Conservation (phyloP, 1,140 invertebrate genomes). For the Drosophila suzukii region DNA sequence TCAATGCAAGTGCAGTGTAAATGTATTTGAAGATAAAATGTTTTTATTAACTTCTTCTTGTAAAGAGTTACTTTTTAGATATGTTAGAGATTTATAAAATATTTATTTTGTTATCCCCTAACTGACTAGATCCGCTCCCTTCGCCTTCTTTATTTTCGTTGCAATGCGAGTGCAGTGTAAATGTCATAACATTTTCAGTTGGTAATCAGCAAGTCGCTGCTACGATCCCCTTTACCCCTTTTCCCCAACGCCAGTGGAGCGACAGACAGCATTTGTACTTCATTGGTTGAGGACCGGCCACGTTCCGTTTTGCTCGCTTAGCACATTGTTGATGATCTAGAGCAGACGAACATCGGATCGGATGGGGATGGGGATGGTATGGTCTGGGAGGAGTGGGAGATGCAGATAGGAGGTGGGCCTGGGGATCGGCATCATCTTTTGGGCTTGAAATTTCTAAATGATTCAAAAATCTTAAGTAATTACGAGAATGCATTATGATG, state of each 20-base stretch:
- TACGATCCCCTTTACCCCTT: background rate
- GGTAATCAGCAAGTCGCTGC: conserved; percentile 57
- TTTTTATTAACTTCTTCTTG: no score
- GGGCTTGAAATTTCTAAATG: conserved; percentile 74
- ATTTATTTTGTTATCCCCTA: no score
- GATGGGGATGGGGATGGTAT: background rate
- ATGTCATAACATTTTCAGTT: conserved; percentile 76
- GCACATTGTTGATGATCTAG: conserved; percentile 76
- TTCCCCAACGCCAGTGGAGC: conserved; percentile 5
- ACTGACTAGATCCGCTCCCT: conserved; percentile 41
- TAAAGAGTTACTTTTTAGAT: no score
- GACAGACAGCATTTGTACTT: conserved; percentile 19
- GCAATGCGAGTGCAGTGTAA: conserved; percentile 60
- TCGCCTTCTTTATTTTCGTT: conserved; percentile 14
- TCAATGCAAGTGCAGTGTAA: no score
- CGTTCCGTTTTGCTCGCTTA: conserved; percentile 64
- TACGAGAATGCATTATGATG: conserved; percentile 83
- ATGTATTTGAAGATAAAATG: no score
- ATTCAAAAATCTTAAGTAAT: conserved; percentile 82
- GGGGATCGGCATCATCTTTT: conserved; percentile 57
- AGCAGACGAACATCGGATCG: conserved; percentile 46
- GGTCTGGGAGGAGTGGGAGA: background rate
- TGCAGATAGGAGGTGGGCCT: background rate
- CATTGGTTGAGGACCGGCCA: conserved; percentile 9
- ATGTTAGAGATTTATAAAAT: no score